Percentiles rank a stretch among this genome's conserved stretches.
These are phyloP conservation scores for Holothuria glaberrima DNA, from an alignment of 35 echinoderm and acorn worm genomes.

Conservation along the genomic window DNA sequence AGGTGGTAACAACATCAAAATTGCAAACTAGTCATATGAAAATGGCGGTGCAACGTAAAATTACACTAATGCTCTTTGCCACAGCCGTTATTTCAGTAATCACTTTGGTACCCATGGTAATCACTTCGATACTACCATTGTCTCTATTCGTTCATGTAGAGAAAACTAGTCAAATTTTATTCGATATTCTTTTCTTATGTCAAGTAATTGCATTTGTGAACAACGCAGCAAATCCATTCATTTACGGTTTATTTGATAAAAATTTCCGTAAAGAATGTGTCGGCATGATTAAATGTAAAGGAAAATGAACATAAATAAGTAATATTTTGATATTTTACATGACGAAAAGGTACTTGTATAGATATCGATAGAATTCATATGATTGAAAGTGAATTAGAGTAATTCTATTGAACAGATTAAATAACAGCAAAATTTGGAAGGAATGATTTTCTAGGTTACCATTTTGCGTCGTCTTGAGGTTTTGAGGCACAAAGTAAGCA, in stretches of 20 bases:
- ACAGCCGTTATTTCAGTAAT: neutral
- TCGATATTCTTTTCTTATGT: neutral
- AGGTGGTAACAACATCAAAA: no score
- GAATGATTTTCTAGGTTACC: no score
- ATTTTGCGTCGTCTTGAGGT: no score
- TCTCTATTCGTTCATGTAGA: neutral
- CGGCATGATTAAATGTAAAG: neutral
- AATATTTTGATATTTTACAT: no score
- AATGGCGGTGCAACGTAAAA: neutral
- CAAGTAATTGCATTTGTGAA: neutral
- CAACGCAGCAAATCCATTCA: constrained; percentile 14
- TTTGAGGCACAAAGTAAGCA: no score
- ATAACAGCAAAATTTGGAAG: no score
- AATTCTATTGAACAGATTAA: no score
- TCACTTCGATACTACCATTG: neutral
- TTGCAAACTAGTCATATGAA: neutral
- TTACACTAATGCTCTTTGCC: constrained; percentile 6
- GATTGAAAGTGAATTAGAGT: no score
- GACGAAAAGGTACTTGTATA: no score
- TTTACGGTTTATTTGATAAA: constrained; percentile 29
- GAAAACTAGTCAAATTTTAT: neutral
- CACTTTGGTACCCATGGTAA: neutral
- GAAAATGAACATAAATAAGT: no score
- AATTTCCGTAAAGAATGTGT: constrained; percentile 28
- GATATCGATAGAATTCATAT: no score